Percentiles rank a stretch among this genome's conserved stretches.
These are phyloP conservation scores for Drosophila lacteicornis DNA, from an alignment of 1,140 invertebrate genomes.

Conservation along the genomic window DNA sequence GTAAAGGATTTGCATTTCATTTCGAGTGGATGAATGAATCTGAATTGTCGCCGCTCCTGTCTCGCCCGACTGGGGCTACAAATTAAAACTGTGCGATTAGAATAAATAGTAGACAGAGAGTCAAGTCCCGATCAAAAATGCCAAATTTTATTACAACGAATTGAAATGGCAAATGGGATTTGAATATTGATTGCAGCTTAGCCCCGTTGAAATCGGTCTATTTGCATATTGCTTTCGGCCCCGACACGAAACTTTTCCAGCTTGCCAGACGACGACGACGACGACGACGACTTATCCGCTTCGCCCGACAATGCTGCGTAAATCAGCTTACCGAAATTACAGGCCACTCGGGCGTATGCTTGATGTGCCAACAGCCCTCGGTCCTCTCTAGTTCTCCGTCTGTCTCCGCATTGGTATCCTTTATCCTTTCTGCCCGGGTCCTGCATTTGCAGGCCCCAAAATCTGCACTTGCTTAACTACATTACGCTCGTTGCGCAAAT, in stretches of 20 bases:
- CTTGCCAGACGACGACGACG: constrained; percentile 38
- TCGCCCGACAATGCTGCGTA: constrained; percentile 67
- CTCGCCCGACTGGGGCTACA: constrained; percentile 22
- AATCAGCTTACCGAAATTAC: constrained; percentile 81
- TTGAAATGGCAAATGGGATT: constrained; percentile 77
- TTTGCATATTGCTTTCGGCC: constrained; percentile 75
- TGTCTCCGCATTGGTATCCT: not conserved
- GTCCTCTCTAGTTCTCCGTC: not conserved
- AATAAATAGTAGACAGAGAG: constrained; percentile 62
- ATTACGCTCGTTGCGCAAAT: constrained; percentile 70
- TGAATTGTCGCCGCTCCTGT: constrained; percentile 36
- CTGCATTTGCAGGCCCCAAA: constrained; percentile 40
- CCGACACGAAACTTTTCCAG: constrained; percentile 57
- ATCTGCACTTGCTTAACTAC: constrained; percentile 79
- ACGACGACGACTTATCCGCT: constrained; percentile 61
- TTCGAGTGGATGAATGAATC: constrained; percentile 76
- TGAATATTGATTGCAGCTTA: constrained; percentile 83
- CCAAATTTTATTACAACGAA: constrained; percentile 78
- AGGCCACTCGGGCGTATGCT: constrained; percentile 56
- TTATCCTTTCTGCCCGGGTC: constrained; percentile 4
- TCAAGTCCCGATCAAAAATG: constrained; percentile 60
- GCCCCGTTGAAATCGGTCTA: constrained; percentile 60
- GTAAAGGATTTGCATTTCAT: constrained; percentile 80
- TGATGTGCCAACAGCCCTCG: constrained; percentile 7
- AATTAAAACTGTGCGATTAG: constrained; percentile 65